phyloP scores from a whole-genome alignment of 1,140 invertebrate species.

The Drosophila subpulchrella region DNA sequence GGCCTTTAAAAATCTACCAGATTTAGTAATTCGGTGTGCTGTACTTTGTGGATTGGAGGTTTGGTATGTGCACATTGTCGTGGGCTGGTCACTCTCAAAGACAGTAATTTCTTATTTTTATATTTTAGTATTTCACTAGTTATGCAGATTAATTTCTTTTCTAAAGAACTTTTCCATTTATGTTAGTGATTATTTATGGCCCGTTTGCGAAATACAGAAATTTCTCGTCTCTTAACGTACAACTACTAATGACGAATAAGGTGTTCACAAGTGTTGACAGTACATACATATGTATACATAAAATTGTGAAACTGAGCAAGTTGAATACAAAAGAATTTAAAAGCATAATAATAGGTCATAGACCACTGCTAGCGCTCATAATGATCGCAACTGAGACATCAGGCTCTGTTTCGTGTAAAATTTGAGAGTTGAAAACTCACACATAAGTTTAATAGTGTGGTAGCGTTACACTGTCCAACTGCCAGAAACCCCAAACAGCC shows the following conservation, averaged over 20 bases:
- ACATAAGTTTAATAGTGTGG: background rate
- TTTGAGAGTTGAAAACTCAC: background rate
- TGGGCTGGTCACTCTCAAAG: background rate
- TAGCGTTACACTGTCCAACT: background rate
- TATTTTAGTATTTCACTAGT: background rate
- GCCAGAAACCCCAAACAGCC: background rate
- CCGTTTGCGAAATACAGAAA: background rate
- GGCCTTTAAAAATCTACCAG: no score
- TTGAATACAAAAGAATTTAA: background rate
- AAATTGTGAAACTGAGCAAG: conserved; percentile 1
- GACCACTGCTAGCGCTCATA: no score
- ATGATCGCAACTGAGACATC: background rate
- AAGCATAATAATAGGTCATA: background rate
- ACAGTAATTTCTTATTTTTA: background rate
- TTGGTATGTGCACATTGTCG: background rate
- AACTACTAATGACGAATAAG: no score
- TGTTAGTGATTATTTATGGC: background rate
- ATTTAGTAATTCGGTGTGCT: no score
- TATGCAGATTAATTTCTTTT: background rate
- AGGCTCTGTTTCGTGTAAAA: background rate
- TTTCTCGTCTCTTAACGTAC: no score
- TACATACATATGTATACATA: conserved; percentile 7
- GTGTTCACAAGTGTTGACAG: background rate
- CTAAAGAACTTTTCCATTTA: background rate
- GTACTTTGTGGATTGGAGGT: no score